Percentiles rank a stretch among this genome's conserved stretches.
These are phyloP conservation scores for Saturnia japonica DNA, from an alignment of 2,888 invertebrate genomes.

Conservation along the genomic window DNA sequence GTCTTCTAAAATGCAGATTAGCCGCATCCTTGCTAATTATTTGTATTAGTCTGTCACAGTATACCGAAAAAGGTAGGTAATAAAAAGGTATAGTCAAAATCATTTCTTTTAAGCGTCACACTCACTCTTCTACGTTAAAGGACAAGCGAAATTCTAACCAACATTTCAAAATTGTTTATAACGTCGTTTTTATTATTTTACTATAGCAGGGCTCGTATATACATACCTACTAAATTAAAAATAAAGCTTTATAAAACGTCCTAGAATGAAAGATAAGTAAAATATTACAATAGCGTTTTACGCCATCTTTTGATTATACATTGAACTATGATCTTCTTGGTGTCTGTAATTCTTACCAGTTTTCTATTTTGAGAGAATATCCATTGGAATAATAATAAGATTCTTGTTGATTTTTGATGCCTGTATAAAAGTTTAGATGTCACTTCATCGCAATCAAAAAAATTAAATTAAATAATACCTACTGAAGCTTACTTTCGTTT, in stretches of 20 bases:
- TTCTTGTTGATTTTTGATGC: neutral
- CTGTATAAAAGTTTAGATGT: neutral
- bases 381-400: neutral
- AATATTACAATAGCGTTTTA: neutral
- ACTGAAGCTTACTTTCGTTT: too few species aligned
- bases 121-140: too few species aligned
- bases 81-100: too few species aligned
- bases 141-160: neutral
- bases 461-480: too few species aligned
- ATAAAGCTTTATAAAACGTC: neutral
- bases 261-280: neutral
- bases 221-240: too few species aligned
- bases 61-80: too few species aligned
- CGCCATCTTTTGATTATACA: neutral
- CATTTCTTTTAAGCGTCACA: too few species aligned
- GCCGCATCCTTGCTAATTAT: too few species aligned
- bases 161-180: neutral
- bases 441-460: neutral
- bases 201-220: neutral
- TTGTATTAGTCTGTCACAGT: too few species aligned
- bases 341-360: neutral
- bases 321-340: neutral
- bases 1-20: too few species aligned
- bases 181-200: neutral
- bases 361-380: neutral